Base-by-base conservation (phyloP, 2,797 vertebrate species). In the Smutsia temminckii region DNA sequence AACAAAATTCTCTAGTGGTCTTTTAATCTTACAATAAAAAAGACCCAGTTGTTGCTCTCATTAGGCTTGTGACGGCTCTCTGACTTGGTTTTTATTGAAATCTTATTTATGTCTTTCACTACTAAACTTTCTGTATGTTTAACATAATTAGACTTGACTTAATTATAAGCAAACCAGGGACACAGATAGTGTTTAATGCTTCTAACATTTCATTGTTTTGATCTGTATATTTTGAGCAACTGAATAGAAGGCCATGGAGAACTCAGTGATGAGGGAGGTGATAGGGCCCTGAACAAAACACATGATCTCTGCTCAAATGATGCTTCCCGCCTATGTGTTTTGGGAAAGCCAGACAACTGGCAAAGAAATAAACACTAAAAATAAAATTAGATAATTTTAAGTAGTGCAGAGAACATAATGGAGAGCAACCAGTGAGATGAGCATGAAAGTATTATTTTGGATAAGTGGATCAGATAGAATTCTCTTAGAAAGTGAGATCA, bases 51-150 rank as follows among this genome's bases (percentile, higher is more conserved):
- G 3, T 85, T 85, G 32, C 27, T 84, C 49, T 85, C 25, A 61
- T 63, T 84, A 93, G 2, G 9, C 18, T 66, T 72, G 25, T 34
- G 18, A 57, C 64, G 12, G 20, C 21, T 32, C 25, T 68, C 74
- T 94, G n/a, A 64, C 64, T 89, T 91, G 93, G 1, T 75, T 93
- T 95, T 42, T 74, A 29, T 89, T 91, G 7, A 92, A 93, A 69
- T 85, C 14, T 59, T 72, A 69, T 21, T 85, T 89, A 75, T 34
- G 13, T 32, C 42, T 75, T 68, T 78, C 53, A 63, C 69, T 34
- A 37, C 23, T 89, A 92, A 80, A 18, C 0, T 87, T 93, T 95
- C 25, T 63, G 29, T 49, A 18, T 72, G 8, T 51, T 93, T 94
- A 81, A 81, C 81, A 34, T 10, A 88, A 78, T 25, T 53, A 2